A percentile compares a stretch with the other conserved stretches of the same genome.
Conservation (phyloP, 2,888 invertebrate species). For the Pristionchus arcanus region DNA sequence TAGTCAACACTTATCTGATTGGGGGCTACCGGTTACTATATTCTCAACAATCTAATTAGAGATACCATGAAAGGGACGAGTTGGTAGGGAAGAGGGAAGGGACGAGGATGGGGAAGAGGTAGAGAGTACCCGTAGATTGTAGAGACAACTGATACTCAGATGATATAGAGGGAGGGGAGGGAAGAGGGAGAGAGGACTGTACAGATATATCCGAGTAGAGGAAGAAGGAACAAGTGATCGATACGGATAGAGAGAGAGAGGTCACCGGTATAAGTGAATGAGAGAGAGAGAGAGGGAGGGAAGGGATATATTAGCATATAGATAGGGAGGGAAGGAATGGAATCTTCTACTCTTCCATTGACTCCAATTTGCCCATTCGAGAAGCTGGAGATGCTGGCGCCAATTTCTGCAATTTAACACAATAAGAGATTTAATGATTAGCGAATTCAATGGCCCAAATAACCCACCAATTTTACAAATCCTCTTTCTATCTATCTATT, state of each 20-base stretch:
- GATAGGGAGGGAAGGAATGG: not conserved
- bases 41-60: not conserved
- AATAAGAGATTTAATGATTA: not conserved
- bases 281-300: not conserved
- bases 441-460: too few relatives aligned
- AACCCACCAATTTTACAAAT: not conserved
- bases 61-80: not conserved
- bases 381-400: slow-evolving; percentile 51
- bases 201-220: not conserved
- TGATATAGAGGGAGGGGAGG: slow-evolving; percentile 3
- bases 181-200: slow-evolving; percentile 10
- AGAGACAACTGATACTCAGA: slow-evolving; percentile 29
- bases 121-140: slow-evolving; percentile 32
- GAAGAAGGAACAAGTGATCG: not conserved
- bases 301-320: not conserved
- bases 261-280: slow-evolving; percentile 6
- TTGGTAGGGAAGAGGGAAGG: not conserved
- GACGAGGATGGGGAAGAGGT: not conserved
- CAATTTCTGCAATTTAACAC: not conserved
- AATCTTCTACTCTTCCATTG: slow-evolving; percentile 36
- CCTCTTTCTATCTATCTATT: not conserved
- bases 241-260: not conserved
- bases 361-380: slow-evolving; percentile 46
- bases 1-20: not conserved
- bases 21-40: slow-evolving; percentile 37